Percentiles rank a stretch among this genome's conserved stretches.
Conservation (phyloP, 2,113 vertebrate species). For the Archocentrus centrarchus region DNA sequence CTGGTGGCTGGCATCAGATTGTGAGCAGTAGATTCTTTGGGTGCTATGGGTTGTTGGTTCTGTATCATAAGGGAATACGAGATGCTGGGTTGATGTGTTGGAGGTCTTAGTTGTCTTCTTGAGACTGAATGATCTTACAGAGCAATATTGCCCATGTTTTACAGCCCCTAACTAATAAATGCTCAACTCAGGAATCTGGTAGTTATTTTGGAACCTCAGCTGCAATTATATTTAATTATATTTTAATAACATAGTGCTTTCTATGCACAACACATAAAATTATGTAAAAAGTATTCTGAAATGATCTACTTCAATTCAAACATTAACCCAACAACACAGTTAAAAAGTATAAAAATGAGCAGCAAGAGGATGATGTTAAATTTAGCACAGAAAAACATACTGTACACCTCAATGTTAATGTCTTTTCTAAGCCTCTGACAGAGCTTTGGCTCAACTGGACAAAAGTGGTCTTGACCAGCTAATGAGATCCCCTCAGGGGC, state of each 20-base stretch:
- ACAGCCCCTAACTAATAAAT: neutral
- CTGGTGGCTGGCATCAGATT: too few species aligned
- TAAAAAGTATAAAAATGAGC: neutral
- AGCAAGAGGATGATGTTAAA: neutral
- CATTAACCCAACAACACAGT: neutral
- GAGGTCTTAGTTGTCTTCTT: too few species aligned
- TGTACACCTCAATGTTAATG: neutral
- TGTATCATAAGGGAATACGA: too few species aligned
- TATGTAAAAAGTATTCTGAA: neutral
- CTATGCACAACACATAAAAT: rapidly evolving
- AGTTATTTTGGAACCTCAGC: neutral
- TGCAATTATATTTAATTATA: neutral
- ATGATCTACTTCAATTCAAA: neutral
- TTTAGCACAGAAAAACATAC: neutral
- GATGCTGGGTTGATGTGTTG: too few species aligned
- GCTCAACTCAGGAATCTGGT: neutral
- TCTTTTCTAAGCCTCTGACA: neutral
- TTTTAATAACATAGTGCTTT: neutral
- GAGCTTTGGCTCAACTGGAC: constrained; percentile 3
- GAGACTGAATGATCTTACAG: too few species aligned
- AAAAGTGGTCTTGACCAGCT: neutral
- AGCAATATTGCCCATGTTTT: neutral
- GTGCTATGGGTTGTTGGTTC: too few species aligned
- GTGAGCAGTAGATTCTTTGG: too few species aligned
- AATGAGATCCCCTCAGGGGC: constrained; percentile 41